Percentiles rank a stretch among this genome's conserved stretches.
phyloP scores from a whole-genome alignment of 2,113 vertebrate genomes.

The Cyphomyrus discorhynchus region DNA sequence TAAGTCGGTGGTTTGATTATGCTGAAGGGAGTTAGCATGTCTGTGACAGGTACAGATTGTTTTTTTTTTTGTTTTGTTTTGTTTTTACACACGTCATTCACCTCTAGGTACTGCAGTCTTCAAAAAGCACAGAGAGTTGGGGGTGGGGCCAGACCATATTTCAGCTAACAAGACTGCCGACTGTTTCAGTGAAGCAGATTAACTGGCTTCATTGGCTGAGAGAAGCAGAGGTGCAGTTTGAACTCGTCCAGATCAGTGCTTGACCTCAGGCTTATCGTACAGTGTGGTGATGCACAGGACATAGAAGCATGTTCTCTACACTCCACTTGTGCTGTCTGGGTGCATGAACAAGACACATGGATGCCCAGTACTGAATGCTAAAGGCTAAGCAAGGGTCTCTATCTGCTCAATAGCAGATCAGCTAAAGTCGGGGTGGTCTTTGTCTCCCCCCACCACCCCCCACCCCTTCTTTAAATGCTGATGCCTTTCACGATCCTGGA shows the following conservation, averaged over 20 bases:
- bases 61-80: too few relatives aligned
- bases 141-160: not conserved
- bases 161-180: not conserved
- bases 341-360: not conserved
- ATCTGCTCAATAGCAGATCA: not conserved
- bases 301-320: not conserved
- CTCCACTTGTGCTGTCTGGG: not conserved
- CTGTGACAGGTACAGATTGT: not conserved
- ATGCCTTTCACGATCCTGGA: not conserved
- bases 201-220: not conserved
- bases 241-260: not conserved
- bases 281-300: not conserved
- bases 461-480: not conserved
- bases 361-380: not conserved
- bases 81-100: not conserved
- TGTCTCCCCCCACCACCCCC: not conserved
- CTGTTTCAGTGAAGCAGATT: not conserved
- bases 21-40: not conserved
- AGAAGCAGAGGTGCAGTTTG: not conserved
- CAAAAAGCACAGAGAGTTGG: not conserved
- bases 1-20: not conserved
- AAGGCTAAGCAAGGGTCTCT: not conserved
- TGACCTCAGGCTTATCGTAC: not conserved
- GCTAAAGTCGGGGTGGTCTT: not conserved
- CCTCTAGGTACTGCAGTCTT: not conserved